Base-by-base conservation (phyloP, 2,888 invertebrate genomes). In the Epirrita christyi region DNA sequence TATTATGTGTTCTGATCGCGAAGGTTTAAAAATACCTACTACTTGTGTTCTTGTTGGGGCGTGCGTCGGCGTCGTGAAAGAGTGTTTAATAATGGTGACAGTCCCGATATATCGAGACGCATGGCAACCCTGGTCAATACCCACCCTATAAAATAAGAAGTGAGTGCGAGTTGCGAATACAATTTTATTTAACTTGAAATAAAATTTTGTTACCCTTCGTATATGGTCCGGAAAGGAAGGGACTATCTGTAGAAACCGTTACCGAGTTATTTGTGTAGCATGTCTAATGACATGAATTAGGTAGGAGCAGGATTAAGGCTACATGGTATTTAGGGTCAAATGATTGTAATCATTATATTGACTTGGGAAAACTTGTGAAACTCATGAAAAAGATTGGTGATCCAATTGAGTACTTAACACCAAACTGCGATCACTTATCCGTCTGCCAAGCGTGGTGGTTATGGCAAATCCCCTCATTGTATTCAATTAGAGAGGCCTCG, bases 181-280 rank as follows among this genome's bases (percentile, higher is more conserved):
- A 87, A 90, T 91, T n/a, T n/a, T n/a, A n/a, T n/a, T 90, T 89
- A 87, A 90, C 83, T 88, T 84, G 83, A 86, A 90, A 90, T 89
- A 89, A 89, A 89, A 88, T 88, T 88, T 86, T 83, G 84, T 78
- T 85, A 83, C 85, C 88, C 86, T 76, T 75, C 81, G 82, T 86
- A 86, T 86, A 89, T 84, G 86, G 79, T 67, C 77, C 77, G 83
- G 83, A 86, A 85, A 75, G 75, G 81, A 78, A 76, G 78, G 82
- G 48, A 55, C 59, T 49, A 60, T 56, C 49, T 15, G 46, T 29
- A 42, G 57, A 54, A 43, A 55, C 45, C 83, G 78, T 83, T 86
- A 75, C 74, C 78, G 78, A 81, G 72, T 83, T 82, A 76, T 78
- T 81, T 81, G 80, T 84, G 78, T 83, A 78, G 76, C 76, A 76